Conservation (phyloP, 2,113 vertebrate species). For the Vicugna pacos region DNA sequence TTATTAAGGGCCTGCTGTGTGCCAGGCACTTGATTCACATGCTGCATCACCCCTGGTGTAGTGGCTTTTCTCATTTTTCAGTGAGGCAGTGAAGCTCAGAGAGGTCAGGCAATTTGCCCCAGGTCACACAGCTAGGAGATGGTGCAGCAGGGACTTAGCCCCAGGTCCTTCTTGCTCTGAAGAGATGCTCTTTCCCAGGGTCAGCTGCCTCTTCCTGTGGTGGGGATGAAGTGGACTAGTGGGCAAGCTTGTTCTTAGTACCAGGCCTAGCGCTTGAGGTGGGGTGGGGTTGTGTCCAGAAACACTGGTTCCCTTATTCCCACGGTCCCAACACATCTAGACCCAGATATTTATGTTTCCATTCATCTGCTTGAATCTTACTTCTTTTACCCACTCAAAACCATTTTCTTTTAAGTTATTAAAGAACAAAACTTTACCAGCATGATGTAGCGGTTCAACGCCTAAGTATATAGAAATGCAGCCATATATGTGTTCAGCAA, state of each 20-base stretch:
- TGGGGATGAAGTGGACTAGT: not conserved
- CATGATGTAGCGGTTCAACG: not conserved
- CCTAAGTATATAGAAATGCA: not conserved
- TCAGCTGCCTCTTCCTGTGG: not conserved
- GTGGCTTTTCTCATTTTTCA: constrained; percentile 17
- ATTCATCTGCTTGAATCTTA: not conserved
- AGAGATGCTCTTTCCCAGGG: not conserved
- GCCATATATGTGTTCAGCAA: not conserved
- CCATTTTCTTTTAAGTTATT: not conserved
- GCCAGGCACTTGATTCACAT: not conserved
- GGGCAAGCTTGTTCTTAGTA: not conserved
- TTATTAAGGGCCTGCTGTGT: not conserved
- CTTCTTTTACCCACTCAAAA: not conserved
- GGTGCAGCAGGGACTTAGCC: not conserved
- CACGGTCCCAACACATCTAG: not conserved
- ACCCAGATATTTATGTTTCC: not conserved
- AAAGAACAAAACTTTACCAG: not conserved
- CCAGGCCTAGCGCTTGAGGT: not conserved
- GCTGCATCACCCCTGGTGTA: not conserved
- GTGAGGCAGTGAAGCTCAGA: not conserved
- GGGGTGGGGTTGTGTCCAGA: not conserved
- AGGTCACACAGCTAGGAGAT: not conserved
- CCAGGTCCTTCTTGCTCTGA: not conserved
- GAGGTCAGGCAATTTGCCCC: not conserved
- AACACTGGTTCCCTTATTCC: not conserved